Base-by-base conservation (phyloP, 2,888 invertebrate genomes). In the Apeira syringaria region DNA sequence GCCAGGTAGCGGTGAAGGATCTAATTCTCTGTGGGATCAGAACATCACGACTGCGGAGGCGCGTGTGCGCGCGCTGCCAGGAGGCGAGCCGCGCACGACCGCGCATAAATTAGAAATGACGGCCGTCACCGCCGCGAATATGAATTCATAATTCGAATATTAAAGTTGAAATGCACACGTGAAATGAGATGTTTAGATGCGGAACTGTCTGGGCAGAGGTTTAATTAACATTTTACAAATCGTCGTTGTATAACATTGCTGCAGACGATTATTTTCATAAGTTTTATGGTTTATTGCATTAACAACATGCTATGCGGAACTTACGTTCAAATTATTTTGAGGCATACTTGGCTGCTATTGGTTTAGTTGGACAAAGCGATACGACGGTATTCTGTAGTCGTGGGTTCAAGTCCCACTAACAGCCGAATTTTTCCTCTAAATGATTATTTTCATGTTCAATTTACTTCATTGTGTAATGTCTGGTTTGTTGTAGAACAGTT, bases 61-160 rank as follows among this genome's bases (percentile, higher is more conserved):
- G 47, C 41, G 37, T 34, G 37, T 34, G 42, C 37, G n/a, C 59
- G 8, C 59, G 66, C 64, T 53, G 66, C 62, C 63, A 59, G 72
- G 64, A 66, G 74, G 71, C 64, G 70, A 59, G 68, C 60, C 61
- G 74, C 43, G 68, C 81, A 82, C 84, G 82, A 81, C 64, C 65
- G 61, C 62, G 81, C 77, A 83, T 84, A 81, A 79, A 82, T 81
- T 82, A 80, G 66, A 68, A 64, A 65, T 70, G 73, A 73, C 66
- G 68, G 57, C 64, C 61, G 66, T 60, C 59, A 50, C 48, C 39
- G 50, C 27, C 34, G 40, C 42, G 40, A 46, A 54, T 53, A 50
- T 51, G 50, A 51, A 56, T 56, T 46, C 50, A 45, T 56, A 50
- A 53, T 52, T 45, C 33, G 42, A 39, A 50, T 45, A 47, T 44